Evolutionary conservation across 2,888 invertebrate genomes (phyloP).

Genomic region (Synanthedon tipuliformis): DNA sequence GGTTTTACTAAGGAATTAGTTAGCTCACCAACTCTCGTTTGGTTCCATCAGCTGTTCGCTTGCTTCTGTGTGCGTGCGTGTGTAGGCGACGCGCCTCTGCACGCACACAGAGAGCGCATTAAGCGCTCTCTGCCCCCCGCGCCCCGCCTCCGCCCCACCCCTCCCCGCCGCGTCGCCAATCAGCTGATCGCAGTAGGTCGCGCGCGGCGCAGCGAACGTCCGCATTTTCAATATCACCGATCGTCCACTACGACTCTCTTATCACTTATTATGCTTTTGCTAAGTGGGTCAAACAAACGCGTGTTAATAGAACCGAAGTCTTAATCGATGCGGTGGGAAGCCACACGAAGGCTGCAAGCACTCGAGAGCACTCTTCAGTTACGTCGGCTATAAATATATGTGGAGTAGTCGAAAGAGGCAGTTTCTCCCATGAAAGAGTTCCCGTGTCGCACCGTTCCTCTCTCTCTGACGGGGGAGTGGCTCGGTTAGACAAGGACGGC

Average conservation of each 20-base stretch:
- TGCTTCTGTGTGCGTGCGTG: constrained; percentile 10
- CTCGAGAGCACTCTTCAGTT: background rate
- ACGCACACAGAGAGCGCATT: background rate
- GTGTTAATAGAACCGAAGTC: too few relatives aligned
- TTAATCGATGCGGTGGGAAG: too few relatives aligned
- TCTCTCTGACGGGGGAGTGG: constrained; percentile 14
- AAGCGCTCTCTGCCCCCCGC: constrained; percentile 5
- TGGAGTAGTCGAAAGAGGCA: constrained; percentile 33
- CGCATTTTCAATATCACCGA: background rate
- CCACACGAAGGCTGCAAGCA: too few relatives aligned
- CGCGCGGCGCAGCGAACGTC: constrained; percentile 6
- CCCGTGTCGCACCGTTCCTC: constrained; percentile 19
- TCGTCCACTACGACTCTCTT: constrained; percentile 3
- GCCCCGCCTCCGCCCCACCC: constrained; percentile 8
- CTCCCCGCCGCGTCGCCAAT: constrained; percentile 33
- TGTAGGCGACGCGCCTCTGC: constrained; percentile 5
- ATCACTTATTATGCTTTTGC: background rate
- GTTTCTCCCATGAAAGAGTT: background rate
- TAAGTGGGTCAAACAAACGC: too few relatives aligned
- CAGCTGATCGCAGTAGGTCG: constrained; percentile 61
- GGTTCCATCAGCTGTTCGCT: constrained; percentile 23
- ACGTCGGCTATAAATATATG: constrained; percentile 14
- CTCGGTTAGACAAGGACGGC: constrained; percentile 24
- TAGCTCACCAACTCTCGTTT: too few relatives aligned
- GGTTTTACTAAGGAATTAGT: too few relatives aligned